Evolutionary conservation across 2,113 vertebrate species (phyloP).

Genomic region (Dicaeum eximium): DNA sequence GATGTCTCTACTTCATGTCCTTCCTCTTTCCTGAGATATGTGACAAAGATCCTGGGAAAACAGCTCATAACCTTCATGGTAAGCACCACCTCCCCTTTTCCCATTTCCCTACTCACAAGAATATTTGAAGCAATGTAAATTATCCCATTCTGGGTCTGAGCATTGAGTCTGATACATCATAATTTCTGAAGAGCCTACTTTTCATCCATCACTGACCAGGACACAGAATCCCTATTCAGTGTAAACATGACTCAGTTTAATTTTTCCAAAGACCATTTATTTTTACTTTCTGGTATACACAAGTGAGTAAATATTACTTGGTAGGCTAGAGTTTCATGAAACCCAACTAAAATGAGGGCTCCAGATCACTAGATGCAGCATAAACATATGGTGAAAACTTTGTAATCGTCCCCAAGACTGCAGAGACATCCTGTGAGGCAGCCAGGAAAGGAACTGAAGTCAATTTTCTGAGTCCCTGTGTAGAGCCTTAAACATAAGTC

Average conservation of each 20-base stretch:
- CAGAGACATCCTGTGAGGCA: slow-evolving; percentile 1
- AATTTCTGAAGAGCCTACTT: neutral
- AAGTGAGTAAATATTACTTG: slow-evolving; percentile 31
- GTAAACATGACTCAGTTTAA: neutral
- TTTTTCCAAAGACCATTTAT: neutral
- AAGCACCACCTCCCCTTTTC: neutral
- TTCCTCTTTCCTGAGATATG: neutral
- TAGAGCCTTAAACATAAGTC: neutral
- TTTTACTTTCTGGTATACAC: slow-evolving; percentile 19
- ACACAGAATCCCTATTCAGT: neutral
- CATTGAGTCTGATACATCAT: neutral
- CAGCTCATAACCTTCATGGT: neutral
- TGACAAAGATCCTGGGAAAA: neutral
- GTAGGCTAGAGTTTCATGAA: neutral
- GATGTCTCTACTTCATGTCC: neutral
- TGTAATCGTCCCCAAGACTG: neutral
- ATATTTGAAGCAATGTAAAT: neutral
- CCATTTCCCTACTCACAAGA: neutral
- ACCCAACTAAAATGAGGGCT: neutral
- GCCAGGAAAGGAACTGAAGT: slow-evolving; percentile 19
- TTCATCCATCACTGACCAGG: neutral
- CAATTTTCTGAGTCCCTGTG: neutral
- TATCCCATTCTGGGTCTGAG: neutral
- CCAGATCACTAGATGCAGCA: neutral
- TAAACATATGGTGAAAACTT: slow-evolving; percentile 39